Percentiles rank a stretch among this genome's conserved stretches.
phyloP scores from a whole-genome alignment of 2,888 invertebrate species.

The Cerastoderma edule region DNA sequence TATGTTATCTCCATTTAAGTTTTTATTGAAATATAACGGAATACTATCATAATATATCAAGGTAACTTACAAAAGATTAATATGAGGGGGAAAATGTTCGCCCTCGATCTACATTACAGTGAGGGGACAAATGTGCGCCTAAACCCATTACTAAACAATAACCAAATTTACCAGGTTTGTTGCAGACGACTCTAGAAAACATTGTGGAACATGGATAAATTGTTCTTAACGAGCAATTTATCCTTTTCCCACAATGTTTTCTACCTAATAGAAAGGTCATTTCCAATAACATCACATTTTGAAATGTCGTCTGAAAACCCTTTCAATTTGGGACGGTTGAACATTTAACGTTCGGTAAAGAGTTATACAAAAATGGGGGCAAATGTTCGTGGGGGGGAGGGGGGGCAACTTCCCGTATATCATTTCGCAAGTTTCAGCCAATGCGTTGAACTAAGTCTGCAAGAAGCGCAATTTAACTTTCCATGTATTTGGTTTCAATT shows the following conservation, averaged over 20 bases:
- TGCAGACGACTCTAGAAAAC: not conserved
- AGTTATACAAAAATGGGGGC: not conserved
- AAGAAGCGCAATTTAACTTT: too few relatives aligned
- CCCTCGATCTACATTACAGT: not conserved
- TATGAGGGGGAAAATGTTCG: not conserved
- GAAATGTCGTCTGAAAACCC: too few relatives aligned
- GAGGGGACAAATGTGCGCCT: too few relatives aligned
- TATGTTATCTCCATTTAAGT: too few relatives aligned
- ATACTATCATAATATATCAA: not conserved
- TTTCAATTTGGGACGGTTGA: too few relatives aligned
- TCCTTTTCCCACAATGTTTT: slow-evolving; percentile 16
- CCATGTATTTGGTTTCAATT: too few relatives aligned
- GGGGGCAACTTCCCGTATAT: not conserved
- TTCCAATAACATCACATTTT: not conserved
- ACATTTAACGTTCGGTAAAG: not conserved
- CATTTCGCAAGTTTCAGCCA: not conserved
- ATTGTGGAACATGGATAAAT: slow-evolving; percentile 6
- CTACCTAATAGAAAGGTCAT: not conserved
- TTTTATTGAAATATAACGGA: not conserved
- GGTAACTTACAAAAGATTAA: not conserved
- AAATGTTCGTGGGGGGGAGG: not conserved
- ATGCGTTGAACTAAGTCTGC: too few relatives aligned
- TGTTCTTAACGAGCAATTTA: slow-evolving; percentile 8
- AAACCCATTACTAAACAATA: not conserved
- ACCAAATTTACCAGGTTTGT: not conserved